Percentiles rank a stretch among this genome's conserved stretches.
Evolutionary conservation across 2,113 vertebrate species (phyloP).

Genomic region (Pseudorhombus dupliciocellatus): DNA sequence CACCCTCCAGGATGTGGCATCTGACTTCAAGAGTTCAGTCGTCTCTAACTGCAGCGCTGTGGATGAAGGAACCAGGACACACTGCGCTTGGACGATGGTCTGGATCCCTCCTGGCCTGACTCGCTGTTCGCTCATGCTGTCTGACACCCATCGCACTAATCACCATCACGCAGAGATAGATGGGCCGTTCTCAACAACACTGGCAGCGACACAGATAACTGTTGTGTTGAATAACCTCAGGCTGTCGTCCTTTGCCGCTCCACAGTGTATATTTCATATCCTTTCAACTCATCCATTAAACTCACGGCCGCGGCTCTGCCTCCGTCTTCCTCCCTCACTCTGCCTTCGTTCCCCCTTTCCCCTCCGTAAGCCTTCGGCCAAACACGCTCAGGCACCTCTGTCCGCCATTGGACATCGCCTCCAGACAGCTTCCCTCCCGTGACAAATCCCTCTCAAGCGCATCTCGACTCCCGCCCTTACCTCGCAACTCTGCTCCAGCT

Average conservation of each 20-base stretch:
- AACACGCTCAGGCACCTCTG: conserved; percentile 45
- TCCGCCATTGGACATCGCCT: conserved; percentile 33
- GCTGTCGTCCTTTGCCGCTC: conserved; percentile 30
- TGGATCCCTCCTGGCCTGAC: conserved; percentile 27
- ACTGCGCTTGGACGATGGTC: conserved; percentile 17
- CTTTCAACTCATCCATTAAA: conserved; percentile 30
- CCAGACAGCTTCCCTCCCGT: conserved; percentile 22
- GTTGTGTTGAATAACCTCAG: conserved; percentile 33
- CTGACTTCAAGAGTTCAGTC: conserved; percentile 41
- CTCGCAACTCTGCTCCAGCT: conserved; percentile 7
- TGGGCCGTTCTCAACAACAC: conserved; percentile 22
- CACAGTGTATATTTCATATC: conserved; percentile 28
- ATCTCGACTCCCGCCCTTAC: background rate
- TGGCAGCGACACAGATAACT: conserved; percentile 42
- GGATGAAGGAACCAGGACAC: conserved; percentile 33
- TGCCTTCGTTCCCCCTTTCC: conserved; percentile 7
- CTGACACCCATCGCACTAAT: conserved; percentile 54
- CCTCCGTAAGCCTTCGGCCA: conserved; percentile 44
- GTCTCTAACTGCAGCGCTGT: conserved; percentile 33
- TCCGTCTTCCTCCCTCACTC: conserved; percentile 9
- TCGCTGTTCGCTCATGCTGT: conserved; percentile 39
- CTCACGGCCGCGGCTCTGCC: background rate
- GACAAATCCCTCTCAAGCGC: conserved; percentile 50
- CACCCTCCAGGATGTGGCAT: conserved; percentile 36
- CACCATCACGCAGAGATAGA: conserved; percentile 26